Evolutionary conservation across 2,888 invertebrate genomes (phyloP).

Genomic region (Macaria notata): DNA sequence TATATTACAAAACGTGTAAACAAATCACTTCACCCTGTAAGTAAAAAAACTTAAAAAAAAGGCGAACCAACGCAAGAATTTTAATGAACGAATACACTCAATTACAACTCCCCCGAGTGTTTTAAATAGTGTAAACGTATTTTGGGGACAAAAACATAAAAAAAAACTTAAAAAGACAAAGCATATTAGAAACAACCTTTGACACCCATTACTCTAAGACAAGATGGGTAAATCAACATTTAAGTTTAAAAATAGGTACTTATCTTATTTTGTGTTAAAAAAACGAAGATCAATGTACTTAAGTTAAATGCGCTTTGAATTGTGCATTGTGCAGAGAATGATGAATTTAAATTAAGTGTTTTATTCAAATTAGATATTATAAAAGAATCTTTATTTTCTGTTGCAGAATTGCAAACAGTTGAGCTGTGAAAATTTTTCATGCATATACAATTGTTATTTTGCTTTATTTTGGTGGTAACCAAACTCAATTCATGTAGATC

Average conservation of each 20-base stretch:
- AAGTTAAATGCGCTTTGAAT: conserved; percentile 15
- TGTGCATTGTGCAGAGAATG: conserved; percentile 18
- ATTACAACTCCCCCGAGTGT: conserved; percentile 63
- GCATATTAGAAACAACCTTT: conserved; percentile 42
- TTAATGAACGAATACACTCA: conserved; percentile 71
- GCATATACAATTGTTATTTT: too few species aligned
- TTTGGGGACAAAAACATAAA: conserved; percentile 42
- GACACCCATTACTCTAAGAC: conserved; percentile 36
- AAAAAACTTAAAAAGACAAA: conserved; percentile 51
- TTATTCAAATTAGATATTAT: conserved; percentile 11
- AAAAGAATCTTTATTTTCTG: conserved; percentile 6
- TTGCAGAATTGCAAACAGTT: conserved; percentile 5
- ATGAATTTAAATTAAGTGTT: conserved; percentile 20
- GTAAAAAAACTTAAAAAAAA: conserved; percentile 24
- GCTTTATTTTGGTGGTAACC: too few species aligned
- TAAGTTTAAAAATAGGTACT: not conserved
- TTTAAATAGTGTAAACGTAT: conserved; percentile 56
- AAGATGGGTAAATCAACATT: conserved; percentile 1
- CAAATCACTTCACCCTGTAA: conserved; percentile 67
- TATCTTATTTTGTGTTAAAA: conserved; percentile 2
- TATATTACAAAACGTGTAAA: conserved; percentile 55
- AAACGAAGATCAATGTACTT: conserved; percentile 18
- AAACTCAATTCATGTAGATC: too few species aligned
- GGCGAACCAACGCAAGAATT: conserved; percentile 65
- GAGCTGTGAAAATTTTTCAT: too few species aligned